These are phyloP conservation scores for Porites cylindrica DNA, from an alignment of 92 coral and sea anemone species.

Conservation along the genomic window DNA sequence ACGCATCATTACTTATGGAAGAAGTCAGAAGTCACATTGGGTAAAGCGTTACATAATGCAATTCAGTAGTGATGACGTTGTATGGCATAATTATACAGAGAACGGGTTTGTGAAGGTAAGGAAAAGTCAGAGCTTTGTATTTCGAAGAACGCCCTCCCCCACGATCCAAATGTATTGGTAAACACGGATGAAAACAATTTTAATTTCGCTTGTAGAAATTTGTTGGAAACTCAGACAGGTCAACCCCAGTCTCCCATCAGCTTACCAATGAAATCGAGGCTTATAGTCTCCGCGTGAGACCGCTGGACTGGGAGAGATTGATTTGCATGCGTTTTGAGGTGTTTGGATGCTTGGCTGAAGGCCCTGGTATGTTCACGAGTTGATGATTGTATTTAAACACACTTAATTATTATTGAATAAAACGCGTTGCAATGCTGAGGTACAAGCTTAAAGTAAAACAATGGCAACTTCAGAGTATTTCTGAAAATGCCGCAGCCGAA, in stretches of 20 bases:
- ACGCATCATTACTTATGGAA: constrained; percentile 64
- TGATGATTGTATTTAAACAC: background rate
- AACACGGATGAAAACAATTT: background rate
- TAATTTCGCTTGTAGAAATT: constrained; percentile 57
- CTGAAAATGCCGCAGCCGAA: no score
- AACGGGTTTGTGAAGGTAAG: constrained; percentile 79
- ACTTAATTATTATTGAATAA: no score
- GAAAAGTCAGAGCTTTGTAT: background rate
- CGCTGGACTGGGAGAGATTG: constrained; percentile 76
- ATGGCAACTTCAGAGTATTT: no score
- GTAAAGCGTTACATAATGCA: constrained; percentile 70
- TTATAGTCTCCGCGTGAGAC: constrained; percentile 75
- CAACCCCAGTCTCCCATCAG: constrained; percentile 53
- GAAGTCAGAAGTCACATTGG: constrained; percentile 71
- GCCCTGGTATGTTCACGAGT: constrained; percentile 42
- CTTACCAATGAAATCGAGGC: constrained; percentile 77
- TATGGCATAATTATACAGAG: constrained; percentile 79
- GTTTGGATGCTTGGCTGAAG: constrained; percentile 68
- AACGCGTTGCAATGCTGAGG: no score
- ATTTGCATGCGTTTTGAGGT: constrained; percentile 81
- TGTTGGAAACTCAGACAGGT: constrained; percentile 52
- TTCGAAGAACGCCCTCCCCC: no score
- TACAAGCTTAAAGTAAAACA: no score
- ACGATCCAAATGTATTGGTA: no score
- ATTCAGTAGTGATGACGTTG: constrained; percentile 73